Evolutionary conservation across 53 echinoderm and acorn worm genomes (phyloP).

Genomic region (Luidia sarsii): DNA sequence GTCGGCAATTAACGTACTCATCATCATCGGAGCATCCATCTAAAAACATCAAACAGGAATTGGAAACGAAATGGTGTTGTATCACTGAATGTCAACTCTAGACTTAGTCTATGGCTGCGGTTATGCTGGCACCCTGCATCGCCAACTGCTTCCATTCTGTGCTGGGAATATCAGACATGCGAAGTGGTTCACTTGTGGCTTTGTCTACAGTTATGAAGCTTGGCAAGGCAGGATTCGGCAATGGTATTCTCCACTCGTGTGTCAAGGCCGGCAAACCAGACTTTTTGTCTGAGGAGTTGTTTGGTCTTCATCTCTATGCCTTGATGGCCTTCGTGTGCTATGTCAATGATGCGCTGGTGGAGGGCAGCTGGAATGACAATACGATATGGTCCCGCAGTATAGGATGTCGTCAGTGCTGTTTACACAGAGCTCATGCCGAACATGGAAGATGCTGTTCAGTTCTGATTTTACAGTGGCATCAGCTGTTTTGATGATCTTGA

Average conservation of each 20-base stretch:
- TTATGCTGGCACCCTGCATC: too few relatives aligned
- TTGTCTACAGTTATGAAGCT: constrained; percentile 53
- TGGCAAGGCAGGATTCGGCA: constrained; percentile 65
- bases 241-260: constrained; percentile 51
- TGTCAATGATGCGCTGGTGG: constrained; percentile 51
- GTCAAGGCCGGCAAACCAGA: constrained; percentile 80
- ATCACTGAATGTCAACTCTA: too few relatives aligned
- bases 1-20: too few relatives aligned
- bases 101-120: too few relatives aligned
- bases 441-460: constrained; percentile 38
- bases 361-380: constrained; percentile 61
- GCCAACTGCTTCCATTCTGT: too few relatives aligned
- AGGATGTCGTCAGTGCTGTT: constrained; percentile 36
- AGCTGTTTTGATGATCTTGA: background rate
- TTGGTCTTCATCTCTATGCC: constrained; percentile 75
- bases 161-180: constrained; percentile 48
- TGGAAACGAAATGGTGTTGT: too few relatives aligned
- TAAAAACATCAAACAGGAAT: too few relatives aligned
- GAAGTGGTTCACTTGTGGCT: constrained; percentile 40
- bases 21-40: too few relatives aligned
- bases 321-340: constrained; percentile 79
- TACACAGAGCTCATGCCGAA: constrained; percentile 59
- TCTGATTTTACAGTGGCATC: constrained; percentile 2
- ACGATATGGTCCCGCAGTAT: constrained; percentile 66
- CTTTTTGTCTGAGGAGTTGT: constrained; percentile 65